Base-by-base conservation (phyloP, 2,888 invertebrate species). In the Ophion ventricosus region DNA sequence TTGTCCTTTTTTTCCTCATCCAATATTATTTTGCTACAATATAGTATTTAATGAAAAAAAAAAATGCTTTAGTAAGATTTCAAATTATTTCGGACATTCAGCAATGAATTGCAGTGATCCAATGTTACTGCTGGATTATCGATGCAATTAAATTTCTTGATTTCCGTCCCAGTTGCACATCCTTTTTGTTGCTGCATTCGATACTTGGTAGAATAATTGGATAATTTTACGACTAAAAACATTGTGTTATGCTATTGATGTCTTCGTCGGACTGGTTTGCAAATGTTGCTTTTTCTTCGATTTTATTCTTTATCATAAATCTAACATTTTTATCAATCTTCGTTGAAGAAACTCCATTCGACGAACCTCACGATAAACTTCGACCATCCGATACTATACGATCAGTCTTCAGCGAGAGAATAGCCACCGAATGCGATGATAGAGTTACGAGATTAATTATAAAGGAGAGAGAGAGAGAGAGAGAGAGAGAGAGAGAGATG, bases 381-480 rank as follows among this genome's bases (percentile, higher is more conserved):
- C 23, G 25, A 72, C 43, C 70, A 70, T 11, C 81, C n/a, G 7
- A 26, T 67, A 67, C 23, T 8, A 76, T 35, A 66, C 64, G 75
- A 75, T 25, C 40, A 54, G 66, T 67, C 25, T 67, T 57, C 40
- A 29, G 20, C 67, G 29, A 66, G 29, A 20, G 14, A 70, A 26
- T 54, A 57, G 76, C 67, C 76, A 67, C 57, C n/a, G 56, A 54
- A 35, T 26, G 75, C 75, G 80, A 56, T 74, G 61, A 59, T 69
- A 63, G 69, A 54, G 61, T 35, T 75, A 63, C 61, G 29, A 61
- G 25, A 69, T 75, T 69, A 69, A 23, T 61, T 70, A 63, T 69
- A 54, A 66, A 56, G 56, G 26, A 35, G 25, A 74, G 26, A 20
- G 61, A 57, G 25, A 64, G 66, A 64, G 57, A 57, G 43, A 67